Base-by-base conservation (phyloP, 2,888 invertebrate species). In the Drosophila acutilabella region DNA sequence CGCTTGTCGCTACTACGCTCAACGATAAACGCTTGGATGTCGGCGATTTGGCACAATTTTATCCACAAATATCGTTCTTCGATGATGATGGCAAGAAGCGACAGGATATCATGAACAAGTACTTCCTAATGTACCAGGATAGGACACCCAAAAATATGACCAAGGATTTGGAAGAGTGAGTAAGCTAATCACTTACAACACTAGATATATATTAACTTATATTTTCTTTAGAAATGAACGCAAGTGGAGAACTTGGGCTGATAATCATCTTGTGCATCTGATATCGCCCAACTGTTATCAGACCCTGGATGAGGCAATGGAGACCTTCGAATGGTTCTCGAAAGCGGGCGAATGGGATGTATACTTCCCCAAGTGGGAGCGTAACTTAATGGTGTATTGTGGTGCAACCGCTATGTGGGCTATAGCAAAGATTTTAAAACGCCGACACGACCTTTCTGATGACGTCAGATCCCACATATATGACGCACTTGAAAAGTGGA, bases 241-340 rank as follows among this genome's bases (percentile, higher is more conserved):
- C 38, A 96, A 97, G 89, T 99, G 99, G 99, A 94, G 99, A 51
- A 95, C 96, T 89, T 99, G 99, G 99, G 96, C 96, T 0, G 99
- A 99, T 91, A 94, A 95, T 52, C 95, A 96, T 42, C 94, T 99
- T 1, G 98, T 99, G 0, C 99, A 99, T 91, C 95, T 96, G 0
- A 93, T 99, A 38, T 99, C 99, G 0, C 99, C 99, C 0, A 99
- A 99, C 92, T 98, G 99, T 33, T 99, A 99, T 91, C 95, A 98
- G 64, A 97, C 97, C 0, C 92, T 94, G 0, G 93, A 93, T 0
- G 99, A 99, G 93, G 95, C 99, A 0, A 92, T 98, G 20, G 96
- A 98, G 91, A 97, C 99, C 0, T 99, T 99, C 92, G 95, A 95
- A 77, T 98, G 98, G 96, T 99, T 99, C 92, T 97, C 98, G 4